Base-by-base conservation (phyloP, 2,797 vertebrate species). In the Thaleichthys pacificus region DNA sequence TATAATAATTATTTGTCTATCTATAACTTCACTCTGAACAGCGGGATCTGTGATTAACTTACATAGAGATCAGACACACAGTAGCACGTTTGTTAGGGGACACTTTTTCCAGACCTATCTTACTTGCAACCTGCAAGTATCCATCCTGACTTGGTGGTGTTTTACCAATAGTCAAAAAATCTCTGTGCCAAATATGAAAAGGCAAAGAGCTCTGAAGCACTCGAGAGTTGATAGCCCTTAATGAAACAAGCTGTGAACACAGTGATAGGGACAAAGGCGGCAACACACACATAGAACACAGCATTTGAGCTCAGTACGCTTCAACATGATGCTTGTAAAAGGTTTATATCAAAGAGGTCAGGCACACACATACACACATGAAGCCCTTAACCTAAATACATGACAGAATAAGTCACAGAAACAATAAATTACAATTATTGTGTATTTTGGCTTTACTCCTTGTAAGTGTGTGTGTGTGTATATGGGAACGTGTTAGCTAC, bases 1-100 rank as follows among this genome's bases (percentile, higher is more conserved):
- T 61, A 26, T 68, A 76, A 12, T 60, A 60, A n/a, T n/a, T 15
- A n/a, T 64, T 64, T 64, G 28, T 24, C 42, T 51, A 12, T 66
- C 17, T 61, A 30, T 15, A 72, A 61, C 24, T 61, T 24, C 57
- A 80, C 64, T 85, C 80, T 84, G 79, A 89, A 84, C 90, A 88
- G 88, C 87, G 81, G 88, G 89, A 87, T 88, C 88, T 90, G 89
- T 88, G 80, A 38, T 64, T 68, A 71, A 80, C 75, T 58, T 68
- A 63, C 68, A 12, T 72, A 67, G 35, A 72, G 69, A 35, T 63
- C 77, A 75, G 51, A 73, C 72, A 42, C 14, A 32, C 14, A 17
- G 19, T 77, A 32, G 30, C 51, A 17, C 14, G 15, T 54, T 42
- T 12, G 51, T 19, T 54, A 54, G 17, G 17, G 62, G 30, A 22